These are phyloP conservation scores for Tachina grossa DNA, from an alignment of 2,888 invertebrate genomes.

Conservation along the genomic window DNA sequence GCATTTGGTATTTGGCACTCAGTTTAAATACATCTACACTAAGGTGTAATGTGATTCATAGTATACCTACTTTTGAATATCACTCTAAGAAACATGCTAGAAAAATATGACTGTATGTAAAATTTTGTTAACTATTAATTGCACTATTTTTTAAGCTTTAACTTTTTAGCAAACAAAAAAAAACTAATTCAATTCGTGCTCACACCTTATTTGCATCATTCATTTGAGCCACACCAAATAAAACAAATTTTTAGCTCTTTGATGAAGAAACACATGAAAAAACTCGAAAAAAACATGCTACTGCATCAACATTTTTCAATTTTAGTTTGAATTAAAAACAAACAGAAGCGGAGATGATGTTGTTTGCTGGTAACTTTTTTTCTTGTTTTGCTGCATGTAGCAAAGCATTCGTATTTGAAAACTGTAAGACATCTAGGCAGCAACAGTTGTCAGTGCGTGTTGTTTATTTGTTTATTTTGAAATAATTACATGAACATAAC, in stretches of 20 bases:
- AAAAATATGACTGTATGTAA: too few relatives aligned
- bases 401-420: neutral
- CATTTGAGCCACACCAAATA: slow-evolving; percentile 21
- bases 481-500: slow-evolving; percentile 2
- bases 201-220: slow-evolving; percentile 51
- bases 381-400: neutral
- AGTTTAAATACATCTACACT: too few relatives aligned
- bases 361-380: slow-evolving; percentile 26
- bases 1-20: too few relatives aligned
- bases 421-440: slow-evolving; percentile 44
- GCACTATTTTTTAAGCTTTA: too few relatives aligned
- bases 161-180: neutral
- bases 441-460: slow-evolving; percentile 62
- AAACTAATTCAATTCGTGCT: slow-evolving; percentile 46
- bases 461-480: slow-evolving; percentile 50
- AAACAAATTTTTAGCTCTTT: neutral
- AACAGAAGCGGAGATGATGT: slow-evolving; percentile 48
- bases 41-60: too few relatives aligned
- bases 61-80: too few relatives aligned
- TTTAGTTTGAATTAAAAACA: slow-evolving; percentile 68
- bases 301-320: slow-evolving; percentile 53
- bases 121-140: too few relatives aligned
- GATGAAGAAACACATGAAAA: slow-evolving; percentile 5
- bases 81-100: too few relatives aligned
- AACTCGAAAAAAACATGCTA: slow-evolving; percentile 55